Evolutionary conservation across 2,797 vertebrate species (phyloP), one percentile per base, ranked within the genome.

Genomic region (Enteromius mattozi): DNA sequence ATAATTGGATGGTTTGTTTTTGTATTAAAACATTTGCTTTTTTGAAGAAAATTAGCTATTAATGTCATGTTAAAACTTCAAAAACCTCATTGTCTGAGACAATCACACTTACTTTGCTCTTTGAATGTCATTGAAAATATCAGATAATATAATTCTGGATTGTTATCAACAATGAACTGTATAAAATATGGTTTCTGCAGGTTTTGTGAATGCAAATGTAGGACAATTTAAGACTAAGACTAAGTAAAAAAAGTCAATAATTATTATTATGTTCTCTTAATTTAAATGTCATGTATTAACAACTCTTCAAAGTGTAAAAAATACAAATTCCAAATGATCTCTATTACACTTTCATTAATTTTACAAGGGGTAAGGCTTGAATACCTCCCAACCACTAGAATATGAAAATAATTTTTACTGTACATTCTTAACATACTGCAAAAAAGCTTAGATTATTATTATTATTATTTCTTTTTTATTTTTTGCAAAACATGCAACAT

Each of bases 1-100:
- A 80, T 88, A 90, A 90, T 90, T 90, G 86, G 19, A 74, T 42
- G 63, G 72, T 63, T 37, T 75, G 75, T 54, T 89, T 86, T 80
- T 85, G 66, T 49, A 87, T 63, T 51, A 42, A 87, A 88, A 88
- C 81, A 81, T 84, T 86, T 84, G 77, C 61, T 61, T 68, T 65
- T 70, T 33, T n/a, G 66, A 66, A 65, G 84, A 33, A 80, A 68
- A 24, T 59, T 59, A 59, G 78, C 27, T 75, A 86, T 84, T 88
- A 87, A 86, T 86, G 30, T 77, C 24, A 63, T 78, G 80, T 69
- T 83, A 75, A 72, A 61, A 54, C 71, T 80, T 83, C 79, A 88
- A 85, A 86, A 78, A 84, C 84, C 27, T 79, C 66, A 35, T 77
- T 80, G 70, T 68, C 85, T 68, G 83, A 74, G 71, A 87, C 72